Percentiles rank a stretch among this genome's conserved stretches.
Evolutionary conservation across 53 echinoderm and acorn worm genomes (phyloP).

Genomic region (Patiria pectinifera): DNA sequence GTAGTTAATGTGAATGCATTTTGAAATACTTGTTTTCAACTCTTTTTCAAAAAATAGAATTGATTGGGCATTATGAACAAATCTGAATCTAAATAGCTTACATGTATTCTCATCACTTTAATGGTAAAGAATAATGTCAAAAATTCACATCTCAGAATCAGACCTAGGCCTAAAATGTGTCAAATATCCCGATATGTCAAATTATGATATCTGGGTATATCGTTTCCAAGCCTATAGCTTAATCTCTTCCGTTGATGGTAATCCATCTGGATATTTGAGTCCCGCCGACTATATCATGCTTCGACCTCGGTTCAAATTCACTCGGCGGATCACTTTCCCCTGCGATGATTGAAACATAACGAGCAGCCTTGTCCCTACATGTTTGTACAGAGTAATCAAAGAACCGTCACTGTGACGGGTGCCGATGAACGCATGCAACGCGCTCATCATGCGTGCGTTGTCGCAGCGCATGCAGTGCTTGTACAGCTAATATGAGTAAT

Average conservation of each 20-base stretch:
- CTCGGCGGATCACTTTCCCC: conserved; percentile 36
- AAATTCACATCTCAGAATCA: no score
- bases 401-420: neutral
- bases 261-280: conserved; percentile 50
- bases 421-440: neutral
- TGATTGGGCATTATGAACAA: no score
- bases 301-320: neutral
- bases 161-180: neutral
- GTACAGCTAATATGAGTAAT: conserved; percentile 51
- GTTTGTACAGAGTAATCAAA: conserved; percentile 41
- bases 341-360: conserved; percentile 51
- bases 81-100: no score
- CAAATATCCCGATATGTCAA: neutral
- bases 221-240: conserved; percentile 29
- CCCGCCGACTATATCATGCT: conserved; percentile 13
- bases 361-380: conserved; percentile 39
- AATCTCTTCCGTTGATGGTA: conserved; percentile 21
- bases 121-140: no score
- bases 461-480: neutral
- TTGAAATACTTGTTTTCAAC: no score
- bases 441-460: no score
- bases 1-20: no score
- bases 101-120: no score
- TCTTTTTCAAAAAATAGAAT: no score
- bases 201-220: neutral